Conservation (phyloP, 1,140 invertebrate genomes). For the Oryctes rhinoceros region DNA sequence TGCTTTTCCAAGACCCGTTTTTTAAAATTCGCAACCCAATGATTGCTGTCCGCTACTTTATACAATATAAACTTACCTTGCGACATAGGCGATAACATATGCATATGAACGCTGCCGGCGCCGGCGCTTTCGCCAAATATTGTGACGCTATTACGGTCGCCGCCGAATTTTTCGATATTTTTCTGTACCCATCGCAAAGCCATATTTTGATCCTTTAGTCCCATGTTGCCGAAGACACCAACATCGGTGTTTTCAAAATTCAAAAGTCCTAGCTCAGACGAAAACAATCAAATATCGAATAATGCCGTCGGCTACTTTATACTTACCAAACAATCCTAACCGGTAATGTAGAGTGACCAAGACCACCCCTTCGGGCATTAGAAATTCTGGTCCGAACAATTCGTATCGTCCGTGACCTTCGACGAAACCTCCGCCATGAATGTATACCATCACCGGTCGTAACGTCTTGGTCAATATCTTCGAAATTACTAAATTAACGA, state of each 20-base stretch:
- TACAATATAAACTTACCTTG: neutral
- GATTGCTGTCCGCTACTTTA: too few relatives aligned
- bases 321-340: slow-evolving; percentile 61
- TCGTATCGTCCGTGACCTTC: slow-evolving; percentile 65
- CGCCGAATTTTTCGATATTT: slow-evolving; percentile 38
- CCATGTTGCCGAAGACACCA: slow-evolving; percentile 21
- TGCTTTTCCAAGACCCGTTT: too few relatives aligned
- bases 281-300: neutral
- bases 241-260: slow-evolving; percentile 27
- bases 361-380: slow-evolving; percentile 67
- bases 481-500: neutral
- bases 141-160: slow-evolving; percentile 24
- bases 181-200: slow-evolving; percentile 37
- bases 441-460: slow-evolving; percentile 70
- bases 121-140: slow-evolving; percentile 38
- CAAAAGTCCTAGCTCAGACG: slow-evolving; percentile 19
- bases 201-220: slow-evolving; percentile 28
- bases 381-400: slow-evolving; percentile 68
- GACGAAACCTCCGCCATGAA: slow-evolving; percentile 72
- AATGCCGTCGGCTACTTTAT: neutral
- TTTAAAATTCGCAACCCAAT: too few relatives aligned
- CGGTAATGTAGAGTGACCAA: slow-evolving; percentile 64
- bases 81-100: slow-evolving; percentile 35
- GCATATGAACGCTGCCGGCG: slow-evolving; percentile 16
- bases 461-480: slow-evolving; percentile 4